Conservation (phyloP, 1,140 invertebrate genomes). For the Drosophila auraria region DNA sequence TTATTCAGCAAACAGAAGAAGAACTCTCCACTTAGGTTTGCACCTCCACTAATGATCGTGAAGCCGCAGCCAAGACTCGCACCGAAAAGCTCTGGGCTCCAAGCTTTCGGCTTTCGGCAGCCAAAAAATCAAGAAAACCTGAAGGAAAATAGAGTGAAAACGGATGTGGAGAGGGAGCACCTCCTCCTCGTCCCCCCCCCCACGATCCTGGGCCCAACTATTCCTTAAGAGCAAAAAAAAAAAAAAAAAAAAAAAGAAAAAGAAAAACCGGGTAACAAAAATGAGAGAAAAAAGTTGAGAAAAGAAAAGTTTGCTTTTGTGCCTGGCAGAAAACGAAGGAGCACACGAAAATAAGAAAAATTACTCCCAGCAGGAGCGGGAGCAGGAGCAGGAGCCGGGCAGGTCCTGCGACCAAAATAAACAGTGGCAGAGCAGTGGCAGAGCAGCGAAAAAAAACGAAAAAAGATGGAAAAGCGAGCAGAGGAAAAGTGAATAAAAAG, state of each 20-base stretch:
- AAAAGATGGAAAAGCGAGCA: conserved; percentile 10
- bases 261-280: background rate
- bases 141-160: background rate
- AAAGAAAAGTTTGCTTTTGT: conserved; percentile 53
- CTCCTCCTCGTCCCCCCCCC: background rate
- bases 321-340: conserved; percentile 7
- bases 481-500: conserved; percentile 47
- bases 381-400: background rate
- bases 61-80: background rate
- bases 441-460: conserved; percentile 25
- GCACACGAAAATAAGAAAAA: conserved; percentile 53
- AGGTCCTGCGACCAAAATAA: conserved; percentile 63
- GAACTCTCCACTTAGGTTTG: background rate
- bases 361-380: conserved; percentile 9
- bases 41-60: background rate
- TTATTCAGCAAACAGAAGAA: background rate
- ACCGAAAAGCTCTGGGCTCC: background rate
- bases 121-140: background rate
- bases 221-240: conserved; percentile 8
- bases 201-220: conserved; percentile 19
- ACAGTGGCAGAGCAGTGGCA: conserved; percentile 56
- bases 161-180: background rate
- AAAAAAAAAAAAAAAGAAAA: background rate
- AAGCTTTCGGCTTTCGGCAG: conserved; percentile 10
- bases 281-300: conserved; percentile 48